phyloP scores from a whole-genome alignment of 2,113 vertebrate species.

The Entomyzon cyanotis region DNA sequence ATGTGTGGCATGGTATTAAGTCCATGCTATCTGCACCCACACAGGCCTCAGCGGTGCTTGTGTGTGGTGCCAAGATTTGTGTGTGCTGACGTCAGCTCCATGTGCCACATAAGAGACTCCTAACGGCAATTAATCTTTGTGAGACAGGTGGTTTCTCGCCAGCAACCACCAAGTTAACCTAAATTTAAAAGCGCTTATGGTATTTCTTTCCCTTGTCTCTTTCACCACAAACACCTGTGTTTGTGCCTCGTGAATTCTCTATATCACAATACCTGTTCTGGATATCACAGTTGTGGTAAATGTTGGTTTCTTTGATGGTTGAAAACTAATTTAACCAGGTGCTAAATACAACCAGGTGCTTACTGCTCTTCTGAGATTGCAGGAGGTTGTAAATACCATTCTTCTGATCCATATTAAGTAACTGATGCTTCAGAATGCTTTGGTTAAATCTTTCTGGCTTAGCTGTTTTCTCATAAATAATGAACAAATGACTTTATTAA shows the following conservation, averaged over 20 bases:
- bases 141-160: not conserved
- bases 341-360: not conserved
- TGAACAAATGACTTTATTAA: not conserved
- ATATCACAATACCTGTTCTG: not conserved
- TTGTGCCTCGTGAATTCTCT: not conserved
- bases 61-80: not conserved
- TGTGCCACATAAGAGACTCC: not conserved
- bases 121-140: not conserved
- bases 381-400: not conserved
- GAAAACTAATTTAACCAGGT: not conserved
- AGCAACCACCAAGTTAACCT: not conserved
- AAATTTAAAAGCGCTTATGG: not conserved
- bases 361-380: not conserved
- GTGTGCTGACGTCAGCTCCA: not conserved
- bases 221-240: not conserved
- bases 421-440: not conserved
- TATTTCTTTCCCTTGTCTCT: not conserved
- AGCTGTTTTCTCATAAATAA: not conserved
- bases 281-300: not conserved
- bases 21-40: not conserved
- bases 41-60: not conserved
- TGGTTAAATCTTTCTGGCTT: not conserved
- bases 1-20: not conserved
- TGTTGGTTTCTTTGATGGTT: not conserved
- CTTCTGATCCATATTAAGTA: not conserved